These are phyloP conservation scores for Latrodectus elegans DNA, from an alignment of 2,888 invertebrate genomes.

Conservation along the genomic window DNA sequence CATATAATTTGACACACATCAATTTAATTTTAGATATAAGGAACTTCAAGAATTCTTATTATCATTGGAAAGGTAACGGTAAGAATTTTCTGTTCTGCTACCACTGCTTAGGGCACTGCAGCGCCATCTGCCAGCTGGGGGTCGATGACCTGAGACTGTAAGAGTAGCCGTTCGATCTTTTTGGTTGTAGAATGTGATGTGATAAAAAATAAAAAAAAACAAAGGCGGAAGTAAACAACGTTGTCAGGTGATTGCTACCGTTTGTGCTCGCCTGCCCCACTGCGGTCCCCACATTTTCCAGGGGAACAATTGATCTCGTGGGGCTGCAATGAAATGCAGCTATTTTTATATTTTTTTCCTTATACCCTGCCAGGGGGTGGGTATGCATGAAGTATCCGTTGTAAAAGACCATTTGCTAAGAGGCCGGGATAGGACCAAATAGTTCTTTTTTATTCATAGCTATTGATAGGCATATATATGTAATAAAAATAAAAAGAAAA, in stretches of 20 bases:
- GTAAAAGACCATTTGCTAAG: constrained; percentile 1
- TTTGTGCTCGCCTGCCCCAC: constrained; percentile 31
- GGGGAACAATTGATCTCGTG: constrained; percentile 4
- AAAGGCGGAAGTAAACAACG: constrained; percentile 66
- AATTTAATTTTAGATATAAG: no score
- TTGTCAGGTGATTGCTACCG: constrained; percentile 34
- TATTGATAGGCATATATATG: not conserved
- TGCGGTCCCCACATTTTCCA: constrained; percentile 9
- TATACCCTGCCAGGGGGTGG: not conserved
- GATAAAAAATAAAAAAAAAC: not conserved
- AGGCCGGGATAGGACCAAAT: not conserved
- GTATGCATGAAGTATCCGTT: not conserved
- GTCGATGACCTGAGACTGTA: constrained; percentile 33
- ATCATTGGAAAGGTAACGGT: not conserved
- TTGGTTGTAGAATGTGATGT: not conserved
- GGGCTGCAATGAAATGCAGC: constrained; percentile 4
- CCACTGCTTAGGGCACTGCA: constrained; percentile 27
- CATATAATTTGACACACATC: no score
- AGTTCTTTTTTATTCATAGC: not conserved
- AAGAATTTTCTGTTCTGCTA: not conserved
- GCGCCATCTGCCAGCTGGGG: constrained; percentile 48
- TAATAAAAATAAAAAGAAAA: not conserved
- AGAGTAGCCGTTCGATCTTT: constrained; percentile 46
- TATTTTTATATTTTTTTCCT: constrained; percentile 16
- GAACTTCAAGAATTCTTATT: no score